These are phyloP conservation scores for Antheraea pernyi DNA, from an alignment of 1,140 invertebrate genomes.

Conservation along the genomic window DNA sequence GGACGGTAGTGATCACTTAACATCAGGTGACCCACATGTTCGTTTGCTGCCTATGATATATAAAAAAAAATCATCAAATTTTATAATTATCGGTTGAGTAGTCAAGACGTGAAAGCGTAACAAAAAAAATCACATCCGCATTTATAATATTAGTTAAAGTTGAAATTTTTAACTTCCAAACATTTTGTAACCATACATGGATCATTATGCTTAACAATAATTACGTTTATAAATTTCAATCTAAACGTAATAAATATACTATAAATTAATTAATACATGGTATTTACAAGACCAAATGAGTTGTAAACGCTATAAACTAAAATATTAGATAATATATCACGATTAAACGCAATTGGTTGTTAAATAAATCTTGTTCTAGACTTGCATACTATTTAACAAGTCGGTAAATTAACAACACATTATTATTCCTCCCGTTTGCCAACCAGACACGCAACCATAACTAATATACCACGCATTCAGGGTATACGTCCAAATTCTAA, in stretches of 20 bases:
- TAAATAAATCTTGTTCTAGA: conserved; percentile 32
- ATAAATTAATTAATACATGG: background rate
- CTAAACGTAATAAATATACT: background rate
- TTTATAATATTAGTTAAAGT: too few species aligned
- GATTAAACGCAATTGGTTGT: conserved; percentile 29
- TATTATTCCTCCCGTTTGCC: conserved; percentile 34
- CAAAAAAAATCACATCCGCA: too few species aligned
- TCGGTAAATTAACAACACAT: conserved; percentile 35
- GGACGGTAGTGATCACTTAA: too few species aligned
- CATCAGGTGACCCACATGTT: too few species aligned
- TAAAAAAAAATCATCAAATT: too few species aligned
- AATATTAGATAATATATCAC: conserved; percentile 14
- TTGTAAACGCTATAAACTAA: conserved; percentile 17
- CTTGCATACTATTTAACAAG: conserved; percentile 38
- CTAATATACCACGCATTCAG: background rate
- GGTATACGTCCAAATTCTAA: background rate
- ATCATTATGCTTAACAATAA: too few species aligned
- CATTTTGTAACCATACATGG: too few species aligned
- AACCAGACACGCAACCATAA: conserved; percentile 13
- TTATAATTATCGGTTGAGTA: too few species aligned
- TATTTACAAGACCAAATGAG: background rate
- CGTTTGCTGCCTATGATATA: too few species aligned
- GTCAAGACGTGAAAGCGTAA: too few species aligned
- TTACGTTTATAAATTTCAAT: too few species aligned
- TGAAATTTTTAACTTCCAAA: too few species aligned